A percentile compares a stretch with the other conserved stretches of the same genome.
Evolutionary conservation across 1,140 invertebrate species (phyloP).

Genomic region (Sitobion miscanthi): DNA sequence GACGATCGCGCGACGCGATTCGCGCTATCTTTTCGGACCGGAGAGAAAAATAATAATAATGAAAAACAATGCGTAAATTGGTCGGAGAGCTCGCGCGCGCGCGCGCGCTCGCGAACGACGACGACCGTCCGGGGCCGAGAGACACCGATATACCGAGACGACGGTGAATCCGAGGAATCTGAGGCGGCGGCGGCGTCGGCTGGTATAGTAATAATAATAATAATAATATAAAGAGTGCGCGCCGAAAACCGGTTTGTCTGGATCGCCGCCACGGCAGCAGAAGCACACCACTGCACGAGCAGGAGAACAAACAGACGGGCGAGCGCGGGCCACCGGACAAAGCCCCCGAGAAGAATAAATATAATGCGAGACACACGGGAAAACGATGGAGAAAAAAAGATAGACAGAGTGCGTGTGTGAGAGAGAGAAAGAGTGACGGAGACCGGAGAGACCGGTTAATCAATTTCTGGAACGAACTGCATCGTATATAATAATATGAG

Average conservation of each 20-base stretch:
- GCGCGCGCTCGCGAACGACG: not conserved
- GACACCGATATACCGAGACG: not conserved
- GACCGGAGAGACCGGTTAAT: constrained; percentile 53
- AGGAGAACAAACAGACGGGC: constrained; percentile 41
- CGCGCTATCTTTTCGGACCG: constrained; percentile 33
- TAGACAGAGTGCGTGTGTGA: not conserved
- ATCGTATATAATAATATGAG: not conserved
- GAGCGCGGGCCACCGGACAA: constrained; percentile 46
- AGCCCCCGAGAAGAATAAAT: constrained; percentile 40
- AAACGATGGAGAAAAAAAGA: constrained; percentile 25
- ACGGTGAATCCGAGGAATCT: constrained; percentile 44
- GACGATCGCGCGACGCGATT: constrained; percentile 25
- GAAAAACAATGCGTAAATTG: constrained; percentile 27
- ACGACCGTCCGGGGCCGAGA: not conserved
- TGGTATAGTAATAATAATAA: not conserved
- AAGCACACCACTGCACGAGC: not conserved
- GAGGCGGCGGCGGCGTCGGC: not conserved
- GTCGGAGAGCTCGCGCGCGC: not conserved
- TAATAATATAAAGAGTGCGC: constrained; percentile 13
- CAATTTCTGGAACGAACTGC: constrained; percentile 55
- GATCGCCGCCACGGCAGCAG: constrained; percentile 32
- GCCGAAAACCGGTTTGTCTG: constrained; percentile 48
- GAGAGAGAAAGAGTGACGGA: not conserved
- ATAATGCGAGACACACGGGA: constrained; percentile 13
- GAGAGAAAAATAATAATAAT: not conserved